Evolutionary conservation across 2,113 vertebrate genomes (phyloP).

Genomic region (rat (Rattus norvegicus)): DNA sequence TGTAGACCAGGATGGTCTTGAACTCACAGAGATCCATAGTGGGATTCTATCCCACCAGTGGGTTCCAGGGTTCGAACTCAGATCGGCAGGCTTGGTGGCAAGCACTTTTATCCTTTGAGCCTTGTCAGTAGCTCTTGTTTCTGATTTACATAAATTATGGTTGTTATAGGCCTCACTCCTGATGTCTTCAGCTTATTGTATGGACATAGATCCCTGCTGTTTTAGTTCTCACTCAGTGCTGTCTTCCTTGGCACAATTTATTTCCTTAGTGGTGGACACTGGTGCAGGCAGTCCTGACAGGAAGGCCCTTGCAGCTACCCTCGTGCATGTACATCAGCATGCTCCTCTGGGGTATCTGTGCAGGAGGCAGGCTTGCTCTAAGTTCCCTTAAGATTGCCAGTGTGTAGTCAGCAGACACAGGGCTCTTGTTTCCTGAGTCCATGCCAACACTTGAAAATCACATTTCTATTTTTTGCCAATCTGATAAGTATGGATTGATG

Average conservation of each 20-base stretch:
- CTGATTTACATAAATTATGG: neutral
- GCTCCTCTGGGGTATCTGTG: neutral
- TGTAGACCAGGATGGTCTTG: neutral
- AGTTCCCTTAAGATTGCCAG: neutral
- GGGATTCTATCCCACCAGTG: neutral
- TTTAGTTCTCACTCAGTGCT: neutral
- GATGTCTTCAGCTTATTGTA: neutral
- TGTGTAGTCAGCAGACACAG: neutral
- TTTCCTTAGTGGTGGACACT: neutral
- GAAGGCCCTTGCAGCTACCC: neutral
- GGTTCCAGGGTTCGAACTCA: neutral
- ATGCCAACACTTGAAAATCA: neutral
- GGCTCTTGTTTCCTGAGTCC: neutral
- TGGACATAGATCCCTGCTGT: no score
- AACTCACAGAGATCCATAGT: neutral
- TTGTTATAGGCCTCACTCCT: no score
- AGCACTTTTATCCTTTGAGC: neutral
- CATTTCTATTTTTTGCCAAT: neutral
- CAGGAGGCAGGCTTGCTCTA: neutral
- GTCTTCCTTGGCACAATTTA: neutral
- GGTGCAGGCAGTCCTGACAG: neutral
- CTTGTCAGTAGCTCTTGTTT: no score
- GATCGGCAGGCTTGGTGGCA: neutral
- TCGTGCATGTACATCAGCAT: neutral
- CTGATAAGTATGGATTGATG: neutral